Evolutionary conservation across 2,113 vertebrate species (phyloP).

Genomic region (Ophiodon elongatus): DNA sequence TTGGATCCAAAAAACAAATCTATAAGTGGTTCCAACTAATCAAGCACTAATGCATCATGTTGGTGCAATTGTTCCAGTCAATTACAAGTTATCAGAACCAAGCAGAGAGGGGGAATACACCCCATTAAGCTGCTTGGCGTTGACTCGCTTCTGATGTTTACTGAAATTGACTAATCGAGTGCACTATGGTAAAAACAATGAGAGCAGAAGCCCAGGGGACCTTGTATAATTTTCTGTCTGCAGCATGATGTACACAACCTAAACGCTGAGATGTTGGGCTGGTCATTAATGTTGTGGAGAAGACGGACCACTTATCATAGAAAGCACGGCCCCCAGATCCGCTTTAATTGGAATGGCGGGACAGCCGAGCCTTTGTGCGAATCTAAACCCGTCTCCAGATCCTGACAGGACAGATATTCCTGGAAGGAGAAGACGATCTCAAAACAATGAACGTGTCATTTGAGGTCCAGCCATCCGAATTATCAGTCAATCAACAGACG

Average conservation of each 20-base stretch:
- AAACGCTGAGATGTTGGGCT: conserved; percentile 34
- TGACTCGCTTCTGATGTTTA: conserved; percentile 62
- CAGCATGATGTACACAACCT: conserved; percentile 28
- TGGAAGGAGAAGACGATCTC: conserved; percentile 29
- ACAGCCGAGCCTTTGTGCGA: conserved; percentile 49
- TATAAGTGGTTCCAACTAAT: conserved; percentile 69
- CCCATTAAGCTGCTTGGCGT: conserved; percentile 58
- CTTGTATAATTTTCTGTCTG: conserved; percentile 48
- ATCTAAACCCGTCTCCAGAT: conserved; percentile 31
- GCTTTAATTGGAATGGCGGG: conserved; percentile 55
- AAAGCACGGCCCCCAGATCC: conserved; percentile 44
- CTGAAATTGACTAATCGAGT: conserved; percentile 70
- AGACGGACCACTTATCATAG: conserved; percentile 24
- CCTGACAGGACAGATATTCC: conserved; percentile 37
- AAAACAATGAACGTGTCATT: conserved; percentile 50
- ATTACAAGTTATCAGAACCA: conserved; percentile 71
- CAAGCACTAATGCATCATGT: conserved; percentile 63
- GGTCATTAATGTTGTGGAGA: conserved; percentile 31
- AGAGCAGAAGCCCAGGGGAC: conserved; percentile 55
- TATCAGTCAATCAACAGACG: conserved; percentile 39
- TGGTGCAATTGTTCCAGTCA: conserved; percentile 67
- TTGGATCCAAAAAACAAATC: conserved; percentile 58
- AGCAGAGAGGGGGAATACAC: conserved; percentile 54
- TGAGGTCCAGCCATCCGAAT: conserved; percentile 31
- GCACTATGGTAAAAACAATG: conserved; percentile 59